These are phyloP conservation scores for Amblyornis subalaris DNA, from an alignment of 2,113 vertebrate genomes.

Conservation along the genomic window DNA sequence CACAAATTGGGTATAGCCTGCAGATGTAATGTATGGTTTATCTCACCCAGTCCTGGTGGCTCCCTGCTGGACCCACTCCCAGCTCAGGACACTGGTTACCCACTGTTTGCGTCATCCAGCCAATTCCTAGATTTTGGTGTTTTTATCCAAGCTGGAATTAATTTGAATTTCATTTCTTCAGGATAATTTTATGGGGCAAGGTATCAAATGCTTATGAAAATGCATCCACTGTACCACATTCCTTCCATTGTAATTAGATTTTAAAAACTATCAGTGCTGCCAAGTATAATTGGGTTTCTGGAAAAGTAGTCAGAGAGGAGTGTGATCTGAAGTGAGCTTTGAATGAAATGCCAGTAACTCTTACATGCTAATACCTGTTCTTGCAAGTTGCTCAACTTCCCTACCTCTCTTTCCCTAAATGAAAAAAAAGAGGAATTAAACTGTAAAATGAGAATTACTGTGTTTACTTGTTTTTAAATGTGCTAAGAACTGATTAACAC, in stretches of 20 bases:
- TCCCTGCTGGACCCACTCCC: accelerated
- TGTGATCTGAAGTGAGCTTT: not conserved
- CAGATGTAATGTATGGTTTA: not conserved
- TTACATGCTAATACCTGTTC: not conserved
- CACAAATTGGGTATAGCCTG: not conserved
- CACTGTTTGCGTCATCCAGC: not conserved
- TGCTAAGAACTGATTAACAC: not conserved
- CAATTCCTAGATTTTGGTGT: not conserved
- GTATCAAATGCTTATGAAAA: not conserved
- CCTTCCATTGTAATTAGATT: not conserved
- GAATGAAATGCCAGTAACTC: not conserved
- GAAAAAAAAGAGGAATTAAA: not conserved
- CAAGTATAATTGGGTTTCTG: constrained; percentile 19
- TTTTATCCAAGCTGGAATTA: not conserved
- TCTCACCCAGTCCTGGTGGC: not conserved
- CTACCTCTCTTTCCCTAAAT: not conserved
- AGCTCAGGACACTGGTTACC: not conserved
- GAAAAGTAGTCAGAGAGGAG: not conserved
- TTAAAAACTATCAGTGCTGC: not conserved
- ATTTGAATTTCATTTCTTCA: not conserved
- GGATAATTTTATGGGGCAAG: not conserved
- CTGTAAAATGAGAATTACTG: not conserved
- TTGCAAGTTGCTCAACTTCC: not conserved
- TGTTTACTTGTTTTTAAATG: not conserved
- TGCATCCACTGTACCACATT: not conserved